These are phyloP conservation scores for Muschampia plurimacula DNA, from an alignment of 2,888 invertebrate species.

Conservation along the genomic window DNA sequence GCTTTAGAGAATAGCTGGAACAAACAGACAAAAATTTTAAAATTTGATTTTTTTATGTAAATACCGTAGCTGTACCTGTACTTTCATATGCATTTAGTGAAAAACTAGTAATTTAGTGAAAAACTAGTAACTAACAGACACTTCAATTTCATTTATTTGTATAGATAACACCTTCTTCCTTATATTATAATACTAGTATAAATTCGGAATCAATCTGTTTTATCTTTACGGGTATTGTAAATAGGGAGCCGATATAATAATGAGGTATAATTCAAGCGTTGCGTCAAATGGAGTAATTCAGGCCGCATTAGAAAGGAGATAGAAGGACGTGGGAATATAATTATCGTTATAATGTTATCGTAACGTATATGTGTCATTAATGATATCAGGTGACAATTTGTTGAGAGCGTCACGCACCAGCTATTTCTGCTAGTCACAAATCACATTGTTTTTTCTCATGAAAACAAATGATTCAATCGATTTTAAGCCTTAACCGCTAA, in stretches of 20 bases:
- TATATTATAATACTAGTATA: too few relatives aligned
- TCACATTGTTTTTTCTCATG: slow-evolving; percentile 17
- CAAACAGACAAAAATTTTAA: too few relatives aligned
- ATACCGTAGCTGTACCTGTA: too few relatives aligned
- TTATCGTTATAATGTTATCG: slow-evolving; percentile 43
- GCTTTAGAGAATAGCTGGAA: too few relatives aligned
- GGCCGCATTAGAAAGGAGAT: slow-evolving; percentile 61
- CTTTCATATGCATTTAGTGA: too few relatives aligned
- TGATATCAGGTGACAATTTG: slow-evolving; percentile 57
- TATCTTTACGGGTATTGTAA: slow-evolving; percentile 20
- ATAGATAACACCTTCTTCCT: too few relatives aligned
- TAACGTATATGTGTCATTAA: slow-evolving; percentile 41
- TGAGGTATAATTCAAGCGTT: slow-evolving; percentile 43
- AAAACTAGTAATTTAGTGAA: too few relatives aligned
- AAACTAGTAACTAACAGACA: too few relatives aligned
- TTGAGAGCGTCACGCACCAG: slow-evolving; percentile 59
- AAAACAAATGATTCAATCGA: neutral
- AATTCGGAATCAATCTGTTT: slow-evolving; percentile 19
- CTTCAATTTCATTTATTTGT: too few relatives aligned
- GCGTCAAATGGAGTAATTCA: slow-evolving; percentile 51
- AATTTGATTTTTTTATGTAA: too few relatives aligned
- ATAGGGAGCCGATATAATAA: slow-evolving; percentile 33
- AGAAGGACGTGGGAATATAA: slow-evolving; percentile 61
- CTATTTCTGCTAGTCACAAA: slow-evolving; percentile 56
- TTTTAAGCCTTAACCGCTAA: slow-evolving; percentile 3